Evolutionary conservation across 1,140 invertebrate genomes (phyloP).

Genomic region (Drosophila tsacasi): DNA sequence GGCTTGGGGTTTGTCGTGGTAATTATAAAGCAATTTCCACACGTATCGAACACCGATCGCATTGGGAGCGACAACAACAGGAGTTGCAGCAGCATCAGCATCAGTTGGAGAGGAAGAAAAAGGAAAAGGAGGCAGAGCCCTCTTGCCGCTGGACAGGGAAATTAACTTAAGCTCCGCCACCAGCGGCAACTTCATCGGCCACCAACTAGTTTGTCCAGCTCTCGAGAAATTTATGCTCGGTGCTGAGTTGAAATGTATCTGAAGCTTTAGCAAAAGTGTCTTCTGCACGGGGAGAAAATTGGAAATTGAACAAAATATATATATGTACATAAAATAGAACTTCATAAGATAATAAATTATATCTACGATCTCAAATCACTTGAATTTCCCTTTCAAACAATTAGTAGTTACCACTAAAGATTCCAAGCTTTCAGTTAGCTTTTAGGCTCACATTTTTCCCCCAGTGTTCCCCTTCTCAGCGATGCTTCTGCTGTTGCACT

Average conservation of each 20-base stretch:
- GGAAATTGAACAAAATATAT: no score
- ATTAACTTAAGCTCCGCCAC: conserved; percentile 53
- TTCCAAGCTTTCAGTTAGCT: neutral
- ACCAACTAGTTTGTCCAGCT: conserved; percentile 57
- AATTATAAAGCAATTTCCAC: conserved; percentile 82
- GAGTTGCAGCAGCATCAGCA: conserved; percentile 7
- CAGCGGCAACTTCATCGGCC: conserved; percentile 14
- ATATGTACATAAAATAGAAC: no score
- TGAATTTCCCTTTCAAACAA: neutral
- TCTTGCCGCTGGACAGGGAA: conserved; percentile 47
- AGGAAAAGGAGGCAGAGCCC: conserved; percentile 30
- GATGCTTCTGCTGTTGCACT: conserved; percentile 43
- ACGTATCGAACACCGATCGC: conserved; percentile 78
- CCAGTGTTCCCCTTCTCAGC: neutral
- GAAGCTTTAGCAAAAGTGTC: conserved; percentile 57
- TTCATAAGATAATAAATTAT: no score
- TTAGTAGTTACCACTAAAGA: neutral
- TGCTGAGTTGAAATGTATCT: conserved; percentile 62
- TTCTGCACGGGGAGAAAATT: conserved; percentile 10
- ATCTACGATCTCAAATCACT: neutral
- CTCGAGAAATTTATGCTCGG: conserved; percentile 42
- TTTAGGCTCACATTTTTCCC: neutral
- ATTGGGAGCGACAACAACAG: conserved; percentile 41
- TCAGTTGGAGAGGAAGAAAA: neutral
- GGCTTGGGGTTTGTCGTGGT: conserved; percentile 46